Evolutionary conservation across 2,888 invertebrate species (phyloP).

Genomic region (Epinotia demarniana): DNA sequence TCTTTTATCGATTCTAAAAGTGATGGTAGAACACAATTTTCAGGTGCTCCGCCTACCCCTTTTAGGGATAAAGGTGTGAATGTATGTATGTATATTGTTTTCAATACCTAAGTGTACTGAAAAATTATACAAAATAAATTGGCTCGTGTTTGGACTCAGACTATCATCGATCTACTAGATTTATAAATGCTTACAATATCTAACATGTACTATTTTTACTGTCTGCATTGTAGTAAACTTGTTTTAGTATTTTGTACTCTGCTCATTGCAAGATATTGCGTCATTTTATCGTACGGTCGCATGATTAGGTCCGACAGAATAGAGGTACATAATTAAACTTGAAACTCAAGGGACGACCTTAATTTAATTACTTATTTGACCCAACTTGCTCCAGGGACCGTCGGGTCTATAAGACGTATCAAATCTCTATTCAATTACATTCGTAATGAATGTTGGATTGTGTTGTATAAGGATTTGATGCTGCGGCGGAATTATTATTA

Average conservation of each 20-base stretch:
- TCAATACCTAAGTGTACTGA: no score
- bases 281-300: conserved; percentile 42
- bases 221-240: neutral
- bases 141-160: no score
- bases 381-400: conserved; percentile 55
- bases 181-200: no score
- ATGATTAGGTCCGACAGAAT: conserved; percentile 48
- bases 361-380: conserved; percentile 72
- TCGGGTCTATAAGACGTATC: conserved; percentile 56
- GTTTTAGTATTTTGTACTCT: neutral
- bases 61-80: no score
- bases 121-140: no score
- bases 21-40: no score
- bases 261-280: conserved; percentile 21
- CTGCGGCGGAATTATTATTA: conserved; percentile 19
- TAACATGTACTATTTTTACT: neutral
- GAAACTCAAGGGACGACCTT: conserved; percentile 56
- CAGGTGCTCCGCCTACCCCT: no score
- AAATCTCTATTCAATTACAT: conserved; percentile 67
- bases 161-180: no score
- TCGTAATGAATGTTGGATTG: conserved; percentile 54
- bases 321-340: conserved; percentile 61
- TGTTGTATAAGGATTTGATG: conserved; percentile 42
- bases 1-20: no score
- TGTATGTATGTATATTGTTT: no score